A percentile compares a stretch with the other conserved stretches of the same genome.
These are phyloP conservation scores for Eciton burchellii DNA, from an alignment of 1,140 invertebrate species.

Conservation along the genomic window DNA sequence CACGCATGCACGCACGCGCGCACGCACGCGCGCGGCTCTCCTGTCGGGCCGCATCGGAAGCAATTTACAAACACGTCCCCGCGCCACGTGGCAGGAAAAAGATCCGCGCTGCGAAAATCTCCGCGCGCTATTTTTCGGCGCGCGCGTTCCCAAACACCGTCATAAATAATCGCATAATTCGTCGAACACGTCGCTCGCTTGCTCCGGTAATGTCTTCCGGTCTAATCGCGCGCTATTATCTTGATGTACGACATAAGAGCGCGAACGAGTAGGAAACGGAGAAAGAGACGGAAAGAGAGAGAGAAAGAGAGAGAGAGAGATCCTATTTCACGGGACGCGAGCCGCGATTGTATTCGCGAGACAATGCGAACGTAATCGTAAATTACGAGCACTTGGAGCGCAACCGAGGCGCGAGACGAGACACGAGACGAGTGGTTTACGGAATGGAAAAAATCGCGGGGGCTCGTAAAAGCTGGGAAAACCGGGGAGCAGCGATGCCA, in stretches of 20 bases:
- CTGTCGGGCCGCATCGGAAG: slow-evolving; percentile 74
- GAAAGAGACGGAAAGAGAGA: background rate
- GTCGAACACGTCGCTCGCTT: slow-evolving; percentile 60
- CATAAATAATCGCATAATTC: slow-evolving; percentile 76
- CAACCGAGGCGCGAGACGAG: slow-evolving; percentile 40
- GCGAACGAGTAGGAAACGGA: background rate
- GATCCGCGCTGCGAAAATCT: slow-evolving; percentile 51
- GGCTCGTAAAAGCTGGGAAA: slow-evolving; percentile 39
- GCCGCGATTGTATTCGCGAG: slow-evolving; percentile 60
- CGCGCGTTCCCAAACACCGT: slow-evolving; percentile 15
- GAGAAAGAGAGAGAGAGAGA: slow-evolving; percentile 58
- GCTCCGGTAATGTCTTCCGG: slow-evolving; percentile 76
- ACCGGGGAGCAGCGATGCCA: slow-evolving; percentile 12
- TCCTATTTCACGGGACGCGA: slow-evolving; percentile 74
- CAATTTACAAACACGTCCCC: slow-evolving; percentile 76
- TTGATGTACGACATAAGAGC: slow-evolving; percentile 66
- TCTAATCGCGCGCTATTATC: slow-evolving; percentile 79
- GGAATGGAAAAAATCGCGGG: slow-evolving; percentile 50
- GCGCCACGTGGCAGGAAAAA: slow-evolving; percentile 77
- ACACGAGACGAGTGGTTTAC: slow-evolving; percentile 31
- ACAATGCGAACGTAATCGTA: slow-evolving; percentile 61
- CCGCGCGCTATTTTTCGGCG: slow-evolving; percentile 64
- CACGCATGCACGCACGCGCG: slow-evolving; percentile 8
- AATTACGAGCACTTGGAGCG: slow-evolving; percentile 57
- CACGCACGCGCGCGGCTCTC: slow-evolving; percentile 66